These are phyloP conservation scores for Epinephelus malabaricus DNA, from an alignment of 2,797 vertebrate species.

Conservation along the genomic window DNA sequence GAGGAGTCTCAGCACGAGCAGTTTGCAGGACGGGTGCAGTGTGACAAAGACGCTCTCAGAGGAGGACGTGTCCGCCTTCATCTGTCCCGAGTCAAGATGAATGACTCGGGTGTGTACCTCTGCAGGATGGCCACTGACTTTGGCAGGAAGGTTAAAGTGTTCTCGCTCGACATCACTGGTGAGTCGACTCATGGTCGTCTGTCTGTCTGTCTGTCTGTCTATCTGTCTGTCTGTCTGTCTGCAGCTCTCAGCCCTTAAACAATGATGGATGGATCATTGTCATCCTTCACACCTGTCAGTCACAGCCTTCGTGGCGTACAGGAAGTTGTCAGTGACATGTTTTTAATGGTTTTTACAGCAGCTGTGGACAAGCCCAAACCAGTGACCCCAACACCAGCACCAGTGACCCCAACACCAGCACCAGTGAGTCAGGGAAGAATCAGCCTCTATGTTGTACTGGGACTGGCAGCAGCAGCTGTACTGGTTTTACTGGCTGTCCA, in stretches of 20 bases:
- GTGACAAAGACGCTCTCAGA: conserved; percentile 10
- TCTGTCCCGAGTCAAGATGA: not conserved
- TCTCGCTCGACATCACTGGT: not conserved
- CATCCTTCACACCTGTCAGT: too few relatives aligned
- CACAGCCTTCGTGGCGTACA: too few relatives aligned
- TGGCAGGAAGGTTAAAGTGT: conserved; percentile 2
- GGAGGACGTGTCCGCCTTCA: not conserved
- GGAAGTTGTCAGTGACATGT: too few relatives aligned
- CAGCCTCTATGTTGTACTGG: not conserved
- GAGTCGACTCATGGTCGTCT: not conserved
- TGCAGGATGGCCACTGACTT: not conserved
- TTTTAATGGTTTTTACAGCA: not conserved
- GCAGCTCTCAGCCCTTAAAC: too few relatives aligned
- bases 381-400: not conserved
- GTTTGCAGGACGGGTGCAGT: conserved; percentile 23
- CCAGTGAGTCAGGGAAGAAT: not conserved
- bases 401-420: not conserved
- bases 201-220: too few relatives aligned
- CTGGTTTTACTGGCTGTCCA: too few relatives aligned
- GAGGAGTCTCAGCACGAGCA: not conserved
- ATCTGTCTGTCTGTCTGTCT: too few relatives aligned
- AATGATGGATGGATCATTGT: too few relatives aligned
- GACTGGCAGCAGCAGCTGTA: conserved; percentile 10
- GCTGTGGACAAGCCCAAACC: not conserved
- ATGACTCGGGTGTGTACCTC: conserved; percentile 7